phyloP scores from a whole-genome alignment of 2,797 vertebrate species.

The Macropus fuliginosus region DNA sequence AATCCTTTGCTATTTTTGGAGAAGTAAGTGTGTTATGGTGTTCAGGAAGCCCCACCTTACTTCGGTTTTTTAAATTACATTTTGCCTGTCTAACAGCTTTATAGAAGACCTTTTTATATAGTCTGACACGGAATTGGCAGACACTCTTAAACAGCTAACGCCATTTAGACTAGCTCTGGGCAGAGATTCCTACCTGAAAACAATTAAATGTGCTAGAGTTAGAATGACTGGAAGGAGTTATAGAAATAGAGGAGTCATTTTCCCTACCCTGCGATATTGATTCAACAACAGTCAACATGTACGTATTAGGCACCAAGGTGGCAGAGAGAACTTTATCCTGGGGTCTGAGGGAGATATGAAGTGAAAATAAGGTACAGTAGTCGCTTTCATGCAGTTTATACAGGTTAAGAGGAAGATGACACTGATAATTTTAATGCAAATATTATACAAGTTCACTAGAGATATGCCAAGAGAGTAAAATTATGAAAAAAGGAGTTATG shows the following conservation, averaged over 20 bases:
- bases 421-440: not conserved
- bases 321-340: not conserved
- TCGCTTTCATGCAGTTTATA: not conserved
- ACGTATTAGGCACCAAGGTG: not conserved
- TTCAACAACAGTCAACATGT: not conserved
- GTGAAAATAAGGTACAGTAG: not conserved
- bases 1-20: not conserved
- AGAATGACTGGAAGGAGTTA: constrained; percentile 41
- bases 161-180: not conserved
- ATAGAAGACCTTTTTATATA: not conserved
- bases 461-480: not conserved
- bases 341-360: not conserved
- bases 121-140: not conserved
- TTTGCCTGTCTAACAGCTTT: constrained; percentile 12
- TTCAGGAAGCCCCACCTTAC: not conserved
- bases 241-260: constrained; percentile 55
- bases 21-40: not conserved
- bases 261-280: not conserved
- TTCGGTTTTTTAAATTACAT: not conserved
- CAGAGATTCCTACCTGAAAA: not conserved
- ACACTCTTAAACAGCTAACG: not conserved
- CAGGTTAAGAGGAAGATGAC: not conserved
- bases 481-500: not conserved
- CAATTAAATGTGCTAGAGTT: constrained; percentile 36
- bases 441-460: not conserved